phyloP scores from a whole-genome alignment of 2,113 vertebrate species.

The Oncorhynchus keta region DNA sequence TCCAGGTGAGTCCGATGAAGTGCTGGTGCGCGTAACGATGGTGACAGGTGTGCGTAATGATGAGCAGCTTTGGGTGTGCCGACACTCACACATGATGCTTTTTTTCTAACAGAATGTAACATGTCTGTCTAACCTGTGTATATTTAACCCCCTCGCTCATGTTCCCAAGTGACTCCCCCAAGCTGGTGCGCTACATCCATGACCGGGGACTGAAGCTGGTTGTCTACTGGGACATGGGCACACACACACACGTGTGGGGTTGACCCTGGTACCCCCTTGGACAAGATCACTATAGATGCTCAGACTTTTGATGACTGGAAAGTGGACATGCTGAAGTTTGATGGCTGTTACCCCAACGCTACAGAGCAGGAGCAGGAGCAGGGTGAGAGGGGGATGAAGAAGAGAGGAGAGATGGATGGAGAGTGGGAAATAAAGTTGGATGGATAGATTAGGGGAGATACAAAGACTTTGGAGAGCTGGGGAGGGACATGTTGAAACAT shows the following conservation, averaged over 20 bases:
- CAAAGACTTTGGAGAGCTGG: too few species aligned
- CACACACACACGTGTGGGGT: constrained; percentile 80
- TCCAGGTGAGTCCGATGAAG: too few species aligned
- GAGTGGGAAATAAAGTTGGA: too few species aligned
- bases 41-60: too few species aligned
- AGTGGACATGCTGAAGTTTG: constrained; percentile 94
- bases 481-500: too few species aligned
- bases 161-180: constrained; percentile 86
- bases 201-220: constrained; percentile 87
- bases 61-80: too few species aligned
- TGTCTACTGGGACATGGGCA: constrained; percentile 88
- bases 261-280: constrained; percentile 86
- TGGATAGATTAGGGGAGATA: too few species aligned
- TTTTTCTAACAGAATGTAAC: neutral
- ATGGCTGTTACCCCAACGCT: constrained; percentile 78
- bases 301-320: constrained; percentile 87
- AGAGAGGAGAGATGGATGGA: too few species aligned
- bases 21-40: too few species aligned
- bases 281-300: constrained; percentile 78
- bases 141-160: constrained; percentile 38
- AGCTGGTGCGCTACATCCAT: constrained; percentile 85
- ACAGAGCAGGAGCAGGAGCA: too few species aligned
- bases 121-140: neutral
- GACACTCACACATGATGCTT: neutral
- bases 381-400: too few species aligned